These are phyloP conservation scores for Lepus oiostolus DNA, from an alignment of 2,797 vertebrate species.

Conservation along the genomic window DNA sequence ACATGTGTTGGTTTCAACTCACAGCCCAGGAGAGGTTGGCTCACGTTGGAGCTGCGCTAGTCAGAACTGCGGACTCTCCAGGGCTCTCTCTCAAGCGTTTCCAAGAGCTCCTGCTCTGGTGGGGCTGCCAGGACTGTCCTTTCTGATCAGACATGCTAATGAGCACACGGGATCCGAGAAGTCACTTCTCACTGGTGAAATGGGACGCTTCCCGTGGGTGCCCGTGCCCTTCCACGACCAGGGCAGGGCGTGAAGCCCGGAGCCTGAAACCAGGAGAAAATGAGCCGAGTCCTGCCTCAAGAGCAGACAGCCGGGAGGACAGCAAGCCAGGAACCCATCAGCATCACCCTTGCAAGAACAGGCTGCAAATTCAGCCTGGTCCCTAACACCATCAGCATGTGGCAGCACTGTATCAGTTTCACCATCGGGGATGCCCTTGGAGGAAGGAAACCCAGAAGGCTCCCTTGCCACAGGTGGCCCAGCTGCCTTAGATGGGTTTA, in stretches of 20 bases:
- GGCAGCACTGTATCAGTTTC: not conserved
- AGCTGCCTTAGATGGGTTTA: not conserved
- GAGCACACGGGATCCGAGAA: constrained; percentile 19
- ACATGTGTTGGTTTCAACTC: not conserved
- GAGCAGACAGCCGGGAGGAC: not conserved
- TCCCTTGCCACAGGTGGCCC: not conserved
- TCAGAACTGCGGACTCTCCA: not conserved
- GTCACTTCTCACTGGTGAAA: not conserved
- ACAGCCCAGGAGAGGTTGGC: not conserved
- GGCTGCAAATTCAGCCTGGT: not conserved
- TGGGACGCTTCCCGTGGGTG: not conserved
- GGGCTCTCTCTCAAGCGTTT: constrained; percentile 25
- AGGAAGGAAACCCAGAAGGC: not conserved
- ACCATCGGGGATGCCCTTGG: no score
- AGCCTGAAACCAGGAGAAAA: not conserved
- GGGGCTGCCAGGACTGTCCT: not conserved
- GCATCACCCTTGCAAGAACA: not conserved
- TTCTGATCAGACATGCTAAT: not conserved
- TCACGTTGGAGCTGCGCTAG: not conserved
- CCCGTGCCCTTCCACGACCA: not conserved
- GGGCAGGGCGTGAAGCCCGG: not conserved
- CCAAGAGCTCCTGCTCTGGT: not conserved
- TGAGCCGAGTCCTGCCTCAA: not conserved
- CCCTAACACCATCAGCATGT: not conserved
- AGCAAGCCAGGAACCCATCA: not conserved